Evolutionary conservation across 92 coral and sea anemone genomes (phyloP), one percentile per base, ranked within the genome.

Genomic region (Phenganax stokvisi): DNA sequence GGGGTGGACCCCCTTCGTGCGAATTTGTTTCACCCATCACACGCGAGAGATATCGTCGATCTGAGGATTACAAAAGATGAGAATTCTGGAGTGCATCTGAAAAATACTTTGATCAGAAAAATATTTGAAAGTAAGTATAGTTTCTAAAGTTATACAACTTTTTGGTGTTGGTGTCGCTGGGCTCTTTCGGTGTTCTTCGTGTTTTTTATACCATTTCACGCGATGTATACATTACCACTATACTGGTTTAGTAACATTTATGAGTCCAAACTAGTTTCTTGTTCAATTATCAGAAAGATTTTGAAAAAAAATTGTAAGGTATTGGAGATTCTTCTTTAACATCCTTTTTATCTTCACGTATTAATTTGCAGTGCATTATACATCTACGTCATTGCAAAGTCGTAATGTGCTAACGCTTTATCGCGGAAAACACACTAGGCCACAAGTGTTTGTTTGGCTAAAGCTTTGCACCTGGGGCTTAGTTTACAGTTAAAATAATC

Each of bases 71-170:
- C 89, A 57, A 80, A 69, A 7, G 79, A 86, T 75, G 83, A 53
- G 9, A 84, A 86, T 31, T 86, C 89, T 47, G 89, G 89, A 10
- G 72, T 86, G 28, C 89, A 86, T 56, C 70, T 86, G 27, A 86
- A 86, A 53, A 86, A 81, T 12, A 62, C 86, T 10, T 29, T 75
- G 11, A 82, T 82, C 8, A 74, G 89, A 30, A 84, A 86, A 71
- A 86, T 82, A 54, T 86, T 86, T 58, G 80, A 53, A 59, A 82
- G 83, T 79, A 79, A 47, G 83, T 79, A 16, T 1, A 7, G 12
- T 13, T 10, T 16, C 51, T 53, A 15, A 30, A 20, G 12, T 6
- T 53, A 6, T 51, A 20, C 11, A 51, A 3, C 27, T n/a, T 12
- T 12, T n/a, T 52, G 47, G 13, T 16, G 61, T 12, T 54, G 51